Percentiles rank a stretch among this genome's conserved stretches.
Conservation (phyloP, 1,140 invertebrate species). For the Halictus rubicundus region DNA sequence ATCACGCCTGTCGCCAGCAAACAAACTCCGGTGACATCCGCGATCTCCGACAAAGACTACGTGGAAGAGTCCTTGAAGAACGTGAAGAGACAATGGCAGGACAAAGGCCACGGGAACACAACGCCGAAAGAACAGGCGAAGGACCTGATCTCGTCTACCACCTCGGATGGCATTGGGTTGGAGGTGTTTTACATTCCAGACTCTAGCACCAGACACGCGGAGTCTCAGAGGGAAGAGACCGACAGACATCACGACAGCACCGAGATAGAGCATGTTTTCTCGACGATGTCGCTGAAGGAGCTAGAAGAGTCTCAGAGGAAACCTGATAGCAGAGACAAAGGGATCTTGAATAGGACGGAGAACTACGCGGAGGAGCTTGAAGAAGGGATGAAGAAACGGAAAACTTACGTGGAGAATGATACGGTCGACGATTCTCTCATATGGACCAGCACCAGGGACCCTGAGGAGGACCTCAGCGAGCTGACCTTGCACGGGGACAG, state of each 20-base stretch:
- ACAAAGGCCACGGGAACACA: slow-evolving; percentile 18
- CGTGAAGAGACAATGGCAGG: slow-evolving; percentile 59
- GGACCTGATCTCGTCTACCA: slow-evolving; percentile 50
- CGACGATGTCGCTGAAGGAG: slow-evolving; percentile 36
- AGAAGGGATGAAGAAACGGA: slow-evolving; percentile 46
- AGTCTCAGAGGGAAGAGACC: neutral
- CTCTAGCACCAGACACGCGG: slow-evolving; percentile 32
- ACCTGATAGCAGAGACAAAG: neutral
- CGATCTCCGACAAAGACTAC: slow-evolving; percentile 51
- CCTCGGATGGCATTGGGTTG: slow-evolving; percentile 47
- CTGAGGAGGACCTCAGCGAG: slow-evolving; percentile 38
- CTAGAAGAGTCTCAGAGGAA: slow-evolving; percentile 10
- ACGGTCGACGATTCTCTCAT: slow-evolving; percentile 35
- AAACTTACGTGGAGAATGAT: slow-evolving; percentile 30
- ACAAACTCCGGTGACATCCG: neutral
- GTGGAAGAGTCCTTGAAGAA: slow-evolving; percentile 66
- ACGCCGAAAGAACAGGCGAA: slow-evolving; percentile 57
- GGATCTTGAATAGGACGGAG: slow-evolving; percentile 33
- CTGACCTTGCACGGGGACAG: slow-evolving; percentile 29
- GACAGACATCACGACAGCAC: slow-evolving; percentile 10
- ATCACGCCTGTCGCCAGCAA: slow-evolving; percentile 22
- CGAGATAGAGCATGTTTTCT: slow-evolving; percentile 16
- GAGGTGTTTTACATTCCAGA: slow-evolving; percentile 45
- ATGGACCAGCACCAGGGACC: slow-evolving; percentile 9
- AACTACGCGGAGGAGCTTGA: slow-evolving; percentile 45